Evolutionary conservation across 2,797 vertebrate genomes (phyloP).

Genomic region (Eleutherodactylus coqui): DNA sequence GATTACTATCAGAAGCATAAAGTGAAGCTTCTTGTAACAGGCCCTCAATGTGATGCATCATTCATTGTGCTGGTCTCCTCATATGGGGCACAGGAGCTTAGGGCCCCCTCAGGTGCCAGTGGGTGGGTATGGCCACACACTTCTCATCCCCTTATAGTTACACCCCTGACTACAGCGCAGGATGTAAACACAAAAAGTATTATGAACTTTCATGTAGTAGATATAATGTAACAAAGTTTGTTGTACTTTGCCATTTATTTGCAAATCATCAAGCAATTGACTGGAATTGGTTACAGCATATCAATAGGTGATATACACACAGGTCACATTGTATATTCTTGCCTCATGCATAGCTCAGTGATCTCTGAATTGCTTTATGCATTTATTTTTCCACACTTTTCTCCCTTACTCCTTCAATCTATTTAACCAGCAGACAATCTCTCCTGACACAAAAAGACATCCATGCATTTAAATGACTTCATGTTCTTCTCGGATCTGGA

Average conservation of each 20-base stretch:
- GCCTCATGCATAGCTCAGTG: constrained; percentile 12
- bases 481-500: constrained; percentile 59
- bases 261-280: neutral
- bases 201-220: no score
- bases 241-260: neutral
- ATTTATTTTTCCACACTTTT: constrained; percentile 30
- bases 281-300: neutral
- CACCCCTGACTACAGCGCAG: neutral
- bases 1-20: neutral
- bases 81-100: neutral
- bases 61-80: neutral
- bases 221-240: neutral
- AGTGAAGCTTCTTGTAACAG: neutral
- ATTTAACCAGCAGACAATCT: constrained; percentile 54
- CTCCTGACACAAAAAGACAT: constrained; percentile 56
- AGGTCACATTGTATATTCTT: constrained; percentile 1
- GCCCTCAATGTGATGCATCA: neutral
- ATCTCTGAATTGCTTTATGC: constrained; percentile 38
- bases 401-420: constrained; percentile 39
- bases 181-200: neutral
- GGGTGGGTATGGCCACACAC: neutral
- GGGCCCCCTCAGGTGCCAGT: neutral
- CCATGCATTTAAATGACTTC: constrained; percentile 61
- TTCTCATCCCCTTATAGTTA: neutral
- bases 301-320: neutral